Conservation (phyloP, 2,888 invertebrate species). For the Rhagonycha lutea region DNA sequence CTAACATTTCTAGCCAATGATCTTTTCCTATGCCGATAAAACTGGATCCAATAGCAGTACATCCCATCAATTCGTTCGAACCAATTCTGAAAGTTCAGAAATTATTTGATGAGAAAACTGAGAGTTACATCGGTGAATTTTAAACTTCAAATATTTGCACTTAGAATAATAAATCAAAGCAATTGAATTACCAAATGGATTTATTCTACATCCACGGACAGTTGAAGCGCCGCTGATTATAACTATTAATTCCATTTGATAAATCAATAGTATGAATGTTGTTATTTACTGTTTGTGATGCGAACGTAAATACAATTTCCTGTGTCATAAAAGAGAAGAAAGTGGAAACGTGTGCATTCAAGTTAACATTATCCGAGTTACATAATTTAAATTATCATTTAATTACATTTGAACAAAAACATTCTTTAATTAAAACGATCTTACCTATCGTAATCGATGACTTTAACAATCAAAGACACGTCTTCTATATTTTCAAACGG, state of each 20-base stretch:
- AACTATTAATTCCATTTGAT: background rate
- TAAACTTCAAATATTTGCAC: background rate
- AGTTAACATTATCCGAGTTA: background rate
- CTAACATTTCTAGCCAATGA: constrained; percentile 85
- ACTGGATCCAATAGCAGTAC: constrained; percentile 77
- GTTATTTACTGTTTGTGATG: background rate
- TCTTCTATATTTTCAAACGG: constrained; percentile 81
- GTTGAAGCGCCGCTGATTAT: background rate
- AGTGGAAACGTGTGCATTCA: background rate
- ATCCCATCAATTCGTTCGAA: constrained; percentile 84
- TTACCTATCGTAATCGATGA: constrained; percentile 89
- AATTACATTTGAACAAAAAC: background rate
- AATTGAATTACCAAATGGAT: background rate
- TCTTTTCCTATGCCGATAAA: constrained; percentile 78
- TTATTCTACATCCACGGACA: background rate
- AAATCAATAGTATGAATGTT: background rate
- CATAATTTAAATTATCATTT: background rate
- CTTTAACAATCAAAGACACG: constrained; percentile 80
- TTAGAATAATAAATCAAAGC: background rate
- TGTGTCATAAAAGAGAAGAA: background rate
- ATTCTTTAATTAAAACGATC: constrained; percentile 26
- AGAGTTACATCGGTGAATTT: too few species aligned
- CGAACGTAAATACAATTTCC: background rate
- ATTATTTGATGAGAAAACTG: background rate
- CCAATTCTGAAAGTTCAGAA: constrained; percentile 68